Evolutionary conservation across 1,140 invertebrate species (phyloP).

Genomic region (Drosophila neocordata): DNA sequence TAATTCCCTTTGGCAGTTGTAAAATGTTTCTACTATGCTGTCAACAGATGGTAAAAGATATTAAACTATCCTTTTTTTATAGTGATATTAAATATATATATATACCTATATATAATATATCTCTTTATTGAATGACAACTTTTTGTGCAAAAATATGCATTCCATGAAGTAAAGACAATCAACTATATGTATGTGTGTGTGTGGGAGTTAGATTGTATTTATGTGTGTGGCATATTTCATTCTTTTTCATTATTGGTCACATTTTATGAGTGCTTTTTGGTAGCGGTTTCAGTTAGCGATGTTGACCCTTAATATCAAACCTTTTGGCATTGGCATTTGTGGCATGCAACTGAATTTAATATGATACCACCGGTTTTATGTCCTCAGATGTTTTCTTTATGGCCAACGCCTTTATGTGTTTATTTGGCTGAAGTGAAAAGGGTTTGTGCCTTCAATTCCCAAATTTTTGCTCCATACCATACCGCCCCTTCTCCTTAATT

Average conservation of each 20-base stretch:
- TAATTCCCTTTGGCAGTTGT: too few relatives aligned
- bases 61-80: too few relatives aligned
- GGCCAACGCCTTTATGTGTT: slow-evolving; percentile 6
- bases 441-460: not conserved
- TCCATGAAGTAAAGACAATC: too few relatives aligned
- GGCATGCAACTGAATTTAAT: slow-evolving; percentile 7
- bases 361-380: slow-evolving; percentile 5
- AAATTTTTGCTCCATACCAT: too few relatives aligned
- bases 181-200: not conserved
- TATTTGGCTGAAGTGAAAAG: not conserved
- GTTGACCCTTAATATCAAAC: slow-evolving; percentile 1
- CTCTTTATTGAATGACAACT: too few relatives aligned
- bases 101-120: too few relatives aligned
- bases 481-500: too few relatives aligned
- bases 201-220: not conserved
- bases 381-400: slow-evolving; percentile 6
- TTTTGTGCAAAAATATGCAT: too few relatives aligned
- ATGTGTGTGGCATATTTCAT: not conserved
- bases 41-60: too few relatives aligned
- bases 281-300: not conserved
- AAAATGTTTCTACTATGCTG: too few relatives aligned
- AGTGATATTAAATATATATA: too few relatives aligned
- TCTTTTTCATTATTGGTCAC: slow-evolving; percentile 10
- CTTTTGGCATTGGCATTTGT: slow-evolving; percentile 4
- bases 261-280: slow-evolving; percentile 10